Conservation (phyloP, 2,888 invertebrate genomes). For the Caenorhabditis sinica region DNA sequence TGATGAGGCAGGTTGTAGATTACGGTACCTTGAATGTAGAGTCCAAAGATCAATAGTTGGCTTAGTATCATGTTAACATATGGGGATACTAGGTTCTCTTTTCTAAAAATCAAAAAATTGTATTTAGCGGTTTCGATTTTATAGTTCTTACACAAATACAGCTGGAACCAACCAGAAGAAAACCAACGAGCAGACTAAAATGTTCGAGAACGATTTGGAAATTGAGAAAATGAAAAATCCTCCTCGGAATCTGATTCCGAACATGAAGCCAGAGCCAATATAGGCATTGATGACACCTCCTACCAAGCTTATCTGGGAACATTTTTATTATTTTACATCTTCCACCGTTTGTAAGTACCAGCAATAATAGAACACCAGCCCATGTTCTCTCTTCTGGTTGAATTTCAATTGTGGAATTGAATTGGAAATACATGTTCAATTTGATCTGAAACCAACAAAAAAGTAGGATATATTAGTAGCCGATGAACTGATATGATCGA, state of each 20-base stretch:
- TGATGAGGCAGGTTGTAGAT: too few relatives aligned
- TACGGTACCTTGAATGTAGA: slow-evolving; percentile 41
- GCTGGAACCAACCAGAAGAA: slow-evolving; percentile 53
- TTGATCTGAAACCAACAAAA: slow-evolving; percentile 3
- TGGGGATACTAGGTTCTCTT: slow-evolving; percentile 33
- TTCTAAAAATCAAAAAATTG: slow-evolving; percentile 16
- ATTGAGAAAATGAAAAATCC: slow-evolving; percentile 55
- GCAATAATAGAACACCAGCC: slow-evolving; percentile 32
- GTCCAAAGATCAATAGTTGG: slow-evolving; percentile 41
- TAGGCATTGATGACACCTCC: slow-evolving; percentile 46
- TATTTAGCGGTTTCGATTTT: not conserved
- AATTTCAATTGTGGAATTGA: slow-evolving; percentile 43
- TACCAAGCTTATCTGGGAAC: slow-evolving; percentile 37
- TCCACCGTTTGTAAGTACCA: slow-evolving; percentile 26
- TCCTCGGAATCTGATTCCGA: slow-evolving; percentile 46
- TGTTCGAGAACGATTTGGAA: slow-evolving; percentile 45
- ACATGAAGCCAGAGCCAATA: slow-evolving; percentile 54
- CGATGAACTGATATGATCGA: not conserved
- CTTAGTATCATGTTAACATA: slow-evolving; percentile 47
- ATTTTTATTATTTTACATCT: not conserved
- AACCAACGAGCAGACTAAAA: slow-evolving; percentile 46
- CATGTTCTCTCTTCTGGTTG: slow-evolving; percentile 33
- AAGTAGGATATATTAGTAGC: not conserved
- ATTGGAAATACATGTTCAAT: slow-evolving; percentile 42
- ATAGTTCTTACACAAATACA: slow-evolving; percentile 27